Evolutionary conservation across 2,888 invertebrate genomes (phyloP).

Genomic region (Cephus nigrinus): DNA sequence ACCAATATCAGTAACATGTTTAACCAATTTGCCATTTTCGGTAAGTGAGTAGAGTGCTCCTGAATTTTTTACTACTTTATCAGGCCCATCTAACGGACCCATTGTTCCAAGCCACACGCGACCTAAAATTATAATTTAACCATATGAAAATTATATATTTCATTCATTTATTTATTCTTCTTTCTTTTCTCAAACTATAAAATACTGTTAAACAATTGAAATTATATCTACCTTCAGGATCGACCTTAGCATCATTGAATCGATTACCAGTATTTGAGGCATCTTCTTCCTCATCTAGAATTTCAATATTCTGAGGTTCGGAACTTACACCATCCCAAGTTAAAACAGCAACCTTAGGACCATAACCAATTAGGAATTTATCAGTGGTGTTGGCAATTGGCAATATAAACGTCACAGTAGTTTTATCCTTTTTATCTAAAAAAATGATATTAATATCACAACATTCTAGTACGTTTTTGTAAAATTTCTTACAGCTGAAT

Average conservation of each 20-base stretch:
- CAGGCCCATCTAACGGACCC: constrained; percentile 24
- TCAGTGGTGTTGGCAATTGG: constrained; percentile 13
- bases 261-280: constrained; percentile 8
- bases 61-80: constrained; percentile 66
- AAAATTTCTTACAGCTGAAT: not conserved
- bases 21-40: constrained; percentile 35
- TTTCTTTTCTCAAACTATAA: not conserved
- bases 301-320: constrained; percentile 1
- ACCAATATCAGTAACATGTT: constrained; percentile 66
- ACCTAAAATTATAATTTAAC: constrained; percentile 37
- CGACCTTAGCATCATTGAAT: constrained; percentile 21
- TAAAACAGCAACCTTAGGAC: constrained; percentile 10
- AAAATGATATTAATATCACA: not conserved
- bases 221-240: constrained; percentile 14
- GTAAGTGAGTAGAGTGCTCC: constrained; percentile 73
- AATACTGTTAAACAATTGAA: not conserved
- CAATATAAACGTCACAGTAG: constrained; percentile 13
- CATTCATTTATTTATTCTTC: not conserved
- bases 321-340: constrained; percentile 18
- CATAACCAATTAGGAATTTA: constrained; percentile 19
- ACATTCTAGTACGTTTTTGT: not conserved
- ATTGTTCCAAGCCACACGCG: constrained; percentile 41
- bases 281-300: constrained; percentile 12
- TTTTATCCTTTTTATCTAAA: constrained; percentile 12
- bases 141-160: not conserved